Base-by-base conservation (phyloP, 1,140 invertebrate genomes). In the Temnothorax longispinosus region DNA sequence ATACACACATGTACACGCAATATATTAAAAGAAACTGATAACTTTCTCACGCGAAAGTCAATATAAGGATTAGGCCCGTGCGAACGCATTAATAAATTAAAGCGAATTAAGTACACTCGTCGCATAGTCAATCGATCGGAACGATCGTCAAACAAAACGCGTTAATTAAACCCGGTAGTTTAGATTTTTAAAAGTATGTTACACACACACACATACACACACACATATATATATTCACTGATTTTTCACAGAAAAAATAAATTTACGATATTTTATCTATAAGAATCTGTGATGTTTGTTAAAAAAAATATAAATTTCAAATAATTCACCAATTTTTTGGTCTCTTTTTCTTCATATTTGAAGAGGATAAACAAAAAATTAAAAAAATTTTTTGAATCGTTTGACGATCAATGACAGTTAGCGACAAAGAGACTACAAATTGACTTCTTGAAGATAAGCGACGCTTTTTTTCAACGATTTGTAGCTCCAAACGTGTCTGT, bases 61-160 rank as follows among this genome's bases (percentile, higher is more conserved):
- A 90, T 74, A 56, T 85, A 21, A 72, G 69, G 27, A 44, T 80
- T 76, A 75, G 89, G 90, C 89, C 89, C 90, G 90, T 91, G 90
- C 90, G 90, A 91, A 91, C 65, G 76, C 60, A 88, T 84, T 47
- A 62, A 86, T 52, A 52, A 86, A 86, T 80, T 82, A 15, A 80
- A 32, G 71, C 11, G 54, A 38, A 50, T 75, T 50, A 60, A 38
- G 8, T 81, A 71, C 65, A 60, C 47, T 69, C 32, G 74, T 86
- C 69, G 54, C 6, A 58, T 21, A n/a, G 18, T 82, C 54, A 13
- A 74, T 60, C 69, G 62, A 65, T 56, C n/a, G 18, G 52, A 75
- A 64, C 21, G 47, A 56, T 60, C 8, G 58, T 74, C 52, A 86
- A 89, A 76, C 50, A 86, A 1, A 27, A 74, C 18, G 54, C 27